Percentiles rank a stretch among this genome's conserved stretches.
Conservation (phyloP, 2,113 vertebrate species). For the Dasypus novemcinctus region DNA sequence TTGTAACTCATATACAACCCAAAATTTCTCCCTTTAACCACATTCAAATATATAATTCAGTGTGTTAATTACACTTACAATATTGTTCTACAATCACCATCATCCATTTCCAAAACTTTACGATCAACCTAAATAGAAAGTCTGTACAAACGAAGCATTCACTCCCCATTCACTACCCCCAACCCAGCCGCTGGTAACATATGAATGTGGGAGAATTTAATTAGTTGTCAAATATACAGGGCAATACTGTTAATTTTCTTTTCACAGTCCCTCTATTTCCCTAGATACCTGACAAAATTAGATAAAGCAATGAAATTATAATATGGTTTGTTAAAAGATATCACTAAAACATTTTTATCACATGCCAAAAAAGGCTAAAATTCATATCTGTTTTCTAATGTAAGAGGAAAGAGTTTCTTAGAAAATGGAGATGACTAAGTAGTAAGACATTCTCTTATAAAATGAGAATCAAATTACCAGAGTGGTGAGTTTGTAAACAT, state of each 20-base stretch:
- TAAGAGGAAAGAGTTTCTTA: slow-evolving; percentile 68
- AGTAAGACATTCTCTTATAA: slow-evolving; percentile 57
- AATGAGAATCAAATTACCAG: slow-evolving; percentile 60
- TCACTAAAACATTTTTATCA: slow-evolving; percentile 72
- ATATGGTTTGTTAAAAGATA: slow-evolving; percentile 73
- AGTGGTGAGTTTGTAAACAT: neutral
- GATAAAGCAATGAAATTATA: slow-evolving; percentile 79
- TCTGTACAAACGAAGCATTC: too few species aligned
- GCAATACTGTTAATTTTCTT: slow-evolving; percentile 50
- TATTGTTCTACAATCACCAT: too few species aligned
- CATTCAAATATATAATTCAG: too few species aligned
- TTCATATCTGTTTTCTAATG: slow-evolving; percentile 67
- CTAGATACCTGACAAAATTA: slow-evolving; percentile 73
- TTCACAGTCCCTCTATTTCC: slow-evolving; percentile 52
- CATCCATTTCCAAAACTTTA: too few species aligned
- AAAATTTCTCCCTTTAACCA: too few species aligned
- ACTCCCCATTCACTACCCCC: too few species aligned
- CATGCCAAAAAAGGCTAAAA: slow-evolving; percentile 69
- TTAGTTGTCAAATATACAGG: neutral
- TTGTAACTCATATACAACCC: too few species aligned
- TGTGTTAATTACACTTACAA: too few species aligned
- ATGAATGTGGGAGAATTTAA: neutral
- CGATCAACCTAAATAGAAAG: too few species aligned
- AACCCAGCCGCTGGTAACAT: too few species aligned
- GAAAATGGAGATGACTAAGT: slow-evolving; percentile 62